Conservation (phyloP, 2,888 invertebrate genomes). For the Plebejus anna region DNA sequence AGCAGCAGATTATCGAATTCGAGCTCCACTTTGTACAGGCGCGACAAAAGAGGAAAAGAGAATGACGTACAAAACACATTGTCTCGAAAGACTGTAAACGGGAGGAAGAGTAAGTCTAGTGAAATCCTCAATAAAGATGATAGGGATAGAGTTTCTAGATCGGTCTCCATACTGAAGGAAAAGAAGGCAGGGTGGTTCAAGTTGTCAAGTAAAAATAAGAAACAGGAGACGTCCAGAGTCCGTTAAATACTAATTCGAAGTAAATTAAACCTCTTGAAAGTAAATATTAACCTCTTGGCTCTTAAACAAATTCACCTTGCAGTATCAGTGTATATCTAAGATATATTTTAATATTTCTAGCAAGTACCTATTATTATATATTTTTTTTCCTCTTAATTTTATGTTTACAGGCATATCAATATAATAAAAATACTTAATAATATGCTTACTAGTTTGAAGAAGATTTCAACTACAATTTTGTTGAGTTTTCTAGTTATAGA, state of each 20-base stretch:
- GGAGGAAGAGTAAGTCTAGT: constrained; percentile 80
- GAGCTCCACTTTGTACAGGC: constrained; percentile 64
- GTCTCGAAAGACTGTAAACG: constrained; percentile 64
- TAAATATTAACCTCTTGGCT: not conserved
- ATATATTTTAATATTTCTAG: not conserved
- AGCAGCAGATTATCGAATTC: constrained; percentile 62
- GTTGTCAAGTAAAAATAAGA: constrained; percentile 73
- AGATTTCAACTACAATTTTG: not conserved
- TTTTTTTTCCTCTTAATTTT: not conserved
- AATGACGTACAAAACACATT: constrained; percentile 50
- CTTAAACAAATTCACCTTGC: too few species aligned
- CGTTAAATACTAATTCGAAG: constrained; percentile 46
- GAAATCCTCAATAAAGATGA: constrained; percentile 79
- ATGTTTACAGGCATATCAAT: not conserved
- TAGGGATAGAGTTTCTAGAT: constrained; percentile 79
- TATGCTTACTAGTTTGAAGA: not conserved
- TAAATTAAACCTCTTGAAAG: not conserved
- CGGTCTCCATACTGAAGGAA: constrained; percentile 86
- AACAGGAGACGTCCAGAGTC: constrained; percentile 63
- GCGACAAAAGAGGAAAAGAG: constrained; percentile 59
- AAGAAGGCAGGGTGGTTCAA: constrained; percentile 88
- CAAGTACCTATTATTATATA: not conserved
- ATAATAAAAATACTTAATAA: not conserved
- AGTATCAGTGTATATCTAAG: not conserved
- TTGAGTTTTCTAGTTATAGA: not conserved